Conservation (phyloP, 2,888 invertebrate species). For the Sphaerophoria rueppellii region DNA sequence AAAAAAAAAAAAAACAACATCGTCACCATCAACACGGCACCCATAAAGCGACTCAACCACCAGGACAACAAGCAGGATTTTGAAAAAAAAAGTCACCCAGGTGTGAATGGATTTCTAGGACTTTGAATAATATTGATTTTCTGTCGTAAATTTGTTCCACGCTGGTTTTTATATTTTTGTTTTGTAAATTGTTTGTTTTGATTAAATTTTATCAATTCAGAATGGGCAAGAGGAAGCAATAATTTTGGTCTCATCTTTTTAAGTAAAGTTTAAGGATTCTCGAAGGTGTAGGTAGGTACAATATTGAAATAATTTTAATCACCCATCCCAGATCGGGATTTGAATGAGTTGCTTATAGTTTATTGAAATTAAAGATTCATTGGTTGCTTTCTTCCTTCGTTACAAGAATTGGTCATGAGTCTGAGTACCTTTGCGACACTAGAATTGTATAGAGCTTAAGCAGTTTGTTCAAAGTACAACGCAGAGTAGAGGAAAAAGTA, state of each 20-base stretch:
- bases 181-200: constrained; percentile 30
- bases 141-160: constrained; percentile 22
- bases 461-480: no score
- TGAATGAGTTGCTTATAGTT: no score
- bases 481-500: no score
- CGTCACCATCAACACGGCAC: neutral
- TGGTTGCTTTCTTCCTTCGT: no score
- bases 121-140: constrained; percentile 38
- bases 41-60: neutral
- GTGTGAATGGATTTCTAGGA: neutral
- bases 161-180: constrained; percentile 13
- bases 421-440: no score
- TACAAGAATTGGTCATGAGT: no score
- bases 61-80: neutral
- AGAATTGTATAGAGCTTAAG: no score
- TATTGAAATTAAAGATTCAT: no score
- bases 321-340: neutral
- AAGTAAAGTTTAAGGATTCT: neutral
- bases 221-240: neutral
- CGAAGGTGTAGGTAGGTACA: neutral
- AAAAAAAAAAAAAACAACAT: neutral
- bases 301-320: constrained; percentile 1
- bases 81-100: neutral
- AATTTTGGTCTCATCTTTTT: neutral
- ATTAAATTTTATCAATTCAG: constrained; percentile 21